These are phyloP conservation scores for Linyphia triangularis DNA, from an alignment of 2,888 invertebrate genomes.

Conservation along the genomic window DNA sequence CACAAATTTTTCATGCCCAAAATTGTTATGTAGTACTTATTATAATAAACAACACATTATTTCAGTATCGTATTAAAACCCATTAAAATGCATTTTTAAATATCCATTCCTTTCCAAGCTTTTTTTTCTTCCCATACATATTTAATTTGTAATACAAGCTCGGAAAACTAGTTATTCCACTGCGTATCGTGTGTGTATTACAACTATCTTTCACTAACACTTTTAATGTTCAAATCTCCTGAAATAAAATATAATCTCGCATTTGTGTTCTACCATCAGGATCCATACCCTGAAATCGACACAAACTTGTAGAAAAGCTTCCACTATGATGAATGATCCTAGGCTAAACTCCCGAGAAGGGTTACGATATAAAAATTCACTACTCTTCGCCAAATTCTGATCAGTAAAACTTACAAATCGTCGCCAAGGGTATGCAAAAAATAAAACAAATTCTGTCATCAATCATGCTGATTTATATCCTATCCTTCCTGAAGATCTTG, in stretches of 20 bases:
- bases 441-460: not conserved
- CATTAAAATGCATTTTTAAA: too few relatives aligned
- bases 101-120: too few relatives aligned
- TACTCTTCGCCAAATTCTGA: conserved; percentile 53
- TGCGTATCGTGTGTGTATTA: not conserved
- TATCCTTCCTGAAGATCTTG: conserved; percentile 56
- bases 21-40: too few relatives aligned
- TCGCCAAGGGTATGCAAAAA: conserved; percentile 44
- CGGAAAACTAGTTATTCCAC: not conserved
- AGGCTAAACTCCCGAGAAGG: conserved; percentile 61
- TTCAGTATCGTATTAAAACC: too few relatives aligned
- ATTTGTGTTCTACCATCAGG: conserved; percentile 36
- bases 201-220: not conserved
- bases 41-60: too few relatives aligned
- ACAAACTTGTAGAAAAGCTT: conserved; percentile 73
- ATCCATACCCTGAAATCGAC: conserved; percentile 70
- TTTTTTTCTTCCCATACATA: too few relatives aligned
- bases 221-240: conserved; percentile 8
- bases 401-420: conserved; percentile 39
- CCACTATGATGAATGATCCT: conserved; percentile 61
- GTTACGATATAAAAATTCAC: conserved; percentile 61
- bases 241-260: conserved; percentile 63
- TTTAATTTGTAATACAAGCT: too few relatives aligned
- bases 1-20: too few relatives aligned
- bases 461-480: not conserved